Conservation (phyloP, 1,140 invertebrate species). For the Acromyrmex heyeri region DNA sequence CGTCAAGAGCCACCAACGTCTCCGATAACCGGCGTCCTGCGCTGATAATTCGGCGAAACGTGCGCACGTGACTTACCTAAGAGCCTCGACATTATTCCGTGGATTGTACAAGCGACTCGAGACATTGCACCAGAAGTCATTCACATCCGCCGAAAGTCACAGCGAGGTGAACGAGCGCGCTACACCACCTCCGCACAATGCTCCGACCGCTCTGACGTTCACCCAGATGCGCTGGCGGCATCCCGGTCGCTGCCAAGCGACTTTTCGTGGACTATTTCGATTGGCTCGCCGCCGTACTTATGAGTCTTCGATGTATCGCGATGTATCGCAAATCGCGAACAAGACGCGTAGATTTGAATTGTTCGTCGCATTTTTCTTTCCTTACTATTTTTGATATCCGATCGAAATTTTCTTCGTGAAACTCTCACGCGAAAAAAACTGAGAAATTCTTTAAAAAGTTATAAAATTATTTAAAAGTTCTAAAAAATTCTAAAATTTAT, state of each 20-base stretch:
- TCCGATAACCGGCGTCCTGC: neutral
- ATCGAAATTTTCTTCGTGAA: neutral
- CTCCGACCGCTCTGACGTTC: constrained; percentile 56
- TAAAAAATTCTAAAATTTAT: too few species aligned
- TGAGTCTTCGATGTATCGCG: neutral
- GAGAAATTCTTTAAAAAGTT: too few species aligned
- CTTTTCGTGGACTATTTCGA: constrained; percentile 82
- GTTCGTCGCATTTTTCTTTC: neutral
- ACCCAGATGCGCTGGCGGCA: constrained; percentile 19
- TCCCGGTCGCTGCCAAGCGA: constrained; percentile 63
- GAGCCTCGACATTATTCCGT: constrained; percentile 21
- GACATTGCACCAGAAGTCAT: constrained; percentile 14
- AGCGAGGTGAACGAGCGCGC: constrained; percentile 9
- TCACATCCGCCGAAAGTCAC: constrained; percentile 3
- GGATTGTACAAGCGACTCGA: neutral
- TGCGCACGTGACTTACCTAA: constrained; percentile 7
- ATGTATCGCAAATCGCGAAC: too few species aligned
- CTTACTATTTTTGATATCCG: neutral
- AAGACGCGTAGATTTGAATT: neutral
- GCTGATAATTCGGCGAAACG: neutral
- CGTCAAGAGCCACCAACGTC: neutral
- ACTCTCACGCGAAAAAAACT: too few species aligned
- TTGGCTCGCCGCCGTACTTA: constrained; percentile 78
- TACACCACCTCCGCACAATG: constrained; percentile 74
- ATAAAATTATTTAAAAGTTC: too few species aligned